phyloP scores from a whole-genome alignment of 2,797 vertebrate species.

The Lindbergichthys nudifrons region DNA sequence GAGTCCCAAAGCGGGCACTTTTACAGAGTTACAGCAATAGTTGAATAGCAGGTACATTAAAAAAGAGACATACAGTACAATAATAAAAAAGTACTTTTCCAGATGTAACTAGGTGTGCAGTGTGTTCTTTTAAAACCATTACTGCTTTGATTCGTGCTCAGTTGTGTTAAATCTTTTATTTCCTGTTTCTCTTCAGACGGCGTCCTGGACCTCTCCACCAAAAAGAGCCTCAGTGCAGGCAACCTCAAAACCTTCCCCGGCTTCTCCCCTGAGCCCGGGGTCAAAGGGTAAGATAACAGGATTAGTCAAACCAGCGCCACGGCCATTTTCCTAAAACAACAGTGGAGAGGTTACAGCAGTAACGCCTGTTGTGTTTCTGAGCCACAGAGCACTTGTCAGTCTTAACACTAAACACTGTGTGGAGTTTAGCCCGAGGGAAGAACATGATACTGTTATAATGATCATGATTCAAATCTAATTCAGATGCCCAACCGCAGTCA shows the following conservation, averaged over 20 bases:
- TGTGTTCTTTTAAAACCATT: not conserved
- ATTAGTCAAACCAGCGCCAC: not conserved
- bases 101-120: not conserved
- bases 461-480: conserved; percentile 2
- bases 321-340: conserved; percentile 27
- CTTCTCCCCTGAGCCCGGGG: conserved; percentile 84
- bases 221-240: conserved; percentile 91
- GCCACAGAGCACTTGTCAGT: conserved; percentile 2
- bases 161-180: not conserved
- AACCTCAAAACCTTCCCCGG: conserved; percentile 88
- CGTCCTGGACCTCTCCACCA: conserved; percentile 98
- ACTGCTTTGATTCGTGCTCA: not conserved
- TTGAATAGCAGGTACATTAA: too few relatives aligned
- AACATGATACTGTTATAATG: not conserved
- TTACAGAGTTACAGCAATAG: too few relatives aligned
- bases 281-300: conserved; percentile 91
- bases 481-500: conserved; percentile 9
- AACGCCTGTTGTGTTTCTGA: conserved; percentile 12
- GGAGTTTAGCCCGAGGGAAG: conserved; percentile 2
- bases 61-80: too few relatives aligned
- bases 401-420: not conserved
- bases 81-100: too few relatives aligned
- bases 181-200: conserved; percentile 85
- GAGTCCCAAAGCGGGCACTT: too few relatives aligned
- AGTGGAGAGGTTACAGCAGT: not conserved